Percentiles rank a stretch among this genome's conserved stretches.
These are phyloP conservation scores for Oriolus oriolus DNA, from an alignment of 2,113 vertebrate genomes.

Conservation along the genomic window DNA sequence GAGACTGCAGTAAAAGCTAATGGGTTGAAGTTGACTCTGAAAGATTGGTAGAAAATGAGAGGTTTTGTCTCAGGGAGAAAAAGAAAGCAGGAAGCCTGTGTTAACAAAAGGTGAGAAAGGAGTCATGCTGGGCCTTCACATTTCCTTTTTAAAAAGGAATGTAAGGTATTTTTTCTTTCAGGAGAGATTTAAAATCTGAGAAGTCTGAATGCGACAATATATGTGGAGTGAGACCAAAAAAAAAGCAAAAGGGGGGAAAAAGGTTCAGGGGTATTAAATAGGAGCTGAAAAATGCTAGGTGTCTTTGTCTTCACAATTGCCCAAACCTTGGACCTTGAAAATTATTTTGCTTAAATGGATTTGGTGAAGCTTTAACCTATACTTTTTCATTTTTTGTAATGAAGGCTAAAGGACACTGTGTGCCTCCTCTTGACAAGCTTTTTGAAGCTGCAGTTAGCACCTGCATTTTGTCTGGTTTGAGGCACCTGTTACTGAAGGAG, in stretches of 20 bases:
- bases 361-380: not conserved
- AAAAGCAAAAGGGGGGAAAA: rapidly evolving
- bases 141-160: not conserved
- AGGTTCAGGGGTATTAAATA: not conserved
- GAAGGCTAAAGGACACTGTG: not conserved
- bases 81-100: not conserved
- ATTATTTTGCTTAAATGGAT: not conserved
- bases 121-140: rapidly evolving
- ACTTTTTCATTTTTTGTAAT: not conserved
- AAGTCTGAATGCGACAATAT: not conserved
- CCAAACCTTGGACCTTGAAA: not conserved
- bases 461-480: not conserved
- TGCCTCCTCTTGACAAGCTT: not conserved
- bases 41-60: not conserved
- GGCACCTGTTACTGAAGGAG: not conserved
- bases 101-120: not conserved
- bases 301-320: not conserved
- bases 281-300: not conserved
- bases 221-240: not conserved
- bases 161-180: not conserved
- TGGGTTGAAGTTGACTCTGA: not conserved
- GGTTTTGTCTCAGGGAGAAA: not conserved
- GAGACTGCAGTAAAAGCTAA: not conserved
- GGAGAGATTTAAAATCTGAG: not conserved
- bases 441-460: not conserved